A percentile compares a stretch with the other conserved stretches of the same genome.
Conservation (phyloP, 1,140 invertebrate species). For the Gryon sp. region DNA sequence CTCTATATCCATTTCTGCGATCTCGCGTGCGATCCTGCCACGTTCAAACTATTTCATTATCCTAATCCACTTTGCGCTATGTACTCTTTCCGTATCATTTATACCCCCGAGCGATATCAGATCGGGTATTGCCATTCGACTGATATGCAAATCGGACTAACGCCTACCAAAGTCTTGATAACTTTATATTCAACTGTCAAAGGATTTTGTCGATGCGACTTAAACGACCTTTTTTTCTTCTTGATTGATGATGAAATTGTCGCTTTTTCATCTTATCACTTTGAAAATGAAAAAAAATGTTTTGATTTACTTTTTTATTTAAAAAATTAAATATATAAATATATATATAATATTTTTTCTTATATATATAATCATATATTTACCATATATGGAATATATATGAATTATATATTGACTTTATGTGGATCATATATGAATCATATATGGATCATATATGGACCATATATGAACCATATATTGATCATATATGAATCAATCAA, state of each 20-base stretch:
- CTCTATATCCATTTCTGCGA: conserved; percentile 51
- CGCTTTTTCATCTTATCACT: conserved; percentile 2
- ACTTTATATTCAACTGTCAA: conserved; percentile 51
- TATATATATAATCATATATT: too few species aligned
- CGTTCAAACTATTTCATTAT: conserved; percentile 70
- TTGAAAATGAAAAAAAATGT: too few species aligned
- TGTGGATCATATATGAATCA: too few species aligned
- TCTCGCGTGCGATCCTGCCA: conserved; percentile 64
- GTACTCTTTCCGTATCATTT: conserved; percentile 50
- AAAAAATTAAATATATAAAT: too few species aligned
- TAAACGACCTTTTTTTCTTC: conserved; percentile 15
- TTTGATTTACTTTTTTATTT: too few species aligned
- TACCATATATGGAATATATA: too few species aligned
- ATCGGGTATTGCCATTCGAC: conserved; percentile 16
- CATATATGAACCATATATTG: too few species aligned
- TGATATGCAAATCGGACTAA: conserved; percentile 59
- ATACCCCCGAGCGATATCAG: conserved; percentile 35
- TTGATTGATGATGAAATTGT: conserved; percentile 36
- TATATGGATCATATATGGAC: too few species aligned
- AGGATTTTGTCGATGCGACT: conserved; percentile 19
- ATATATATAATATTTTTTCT: too few species aligned
- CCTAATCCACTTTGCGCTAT: conserved; percentile 71
- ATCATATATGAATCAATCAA: too few species aligned
- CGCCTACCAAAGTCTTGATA: conserved; percentile 40
- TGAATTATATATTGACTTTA: too few species aligned